A percentile compares a stretch with the other conserved stretches of the same genome.
Conservation (phyloP, 2,113 vertebrate genomes). For the Ovis canadensis region DNA sequence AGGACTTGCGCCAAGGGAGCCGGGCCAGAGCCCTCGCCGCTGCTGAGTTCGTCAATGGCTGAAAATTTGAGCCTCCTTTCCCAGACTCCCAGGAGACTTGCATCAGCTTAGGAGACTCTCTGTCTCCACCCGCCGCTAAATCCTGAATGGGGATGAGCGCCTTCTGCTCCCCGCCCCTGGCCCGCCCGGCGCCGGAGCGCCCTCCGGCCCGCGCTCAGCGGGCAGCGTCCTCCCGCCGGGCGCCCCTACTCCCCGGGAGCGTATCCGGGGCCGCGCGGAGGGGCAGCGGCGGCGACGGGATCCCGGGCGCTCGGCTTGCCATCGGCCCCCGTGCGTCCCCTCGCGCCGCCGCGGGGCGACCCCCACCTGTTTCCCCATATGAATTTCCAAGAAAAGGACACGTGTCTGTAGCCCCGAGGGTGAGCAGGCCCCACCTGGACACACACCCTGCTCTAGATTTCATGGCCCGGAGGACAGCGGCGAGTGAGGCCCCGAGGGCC, state of each 20-base stretch:
- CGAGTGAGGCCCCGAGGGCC: too few relatives aligned
- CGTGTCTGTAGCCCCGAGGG: not conserved
- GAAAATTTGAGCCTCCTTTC: not conserved
- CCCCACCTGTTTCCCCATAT: slow-evolving; percentile 24
- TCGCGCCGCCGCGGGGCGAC: not conserved
- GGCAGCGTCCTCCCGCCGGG: not conserved
- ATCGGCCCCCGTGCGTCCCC: fast-evolving
- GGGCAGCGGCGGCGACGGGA: fast-evolving
- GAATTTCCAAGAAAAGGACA: not conserved
- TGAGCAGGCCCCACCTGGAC: not conserved
- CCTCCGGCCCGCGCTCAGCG: not conserved
- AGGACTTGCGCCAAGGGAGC: not conserved
- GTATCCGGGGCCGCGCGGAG: not conserved
- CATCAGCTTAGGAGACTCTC: slow-evolving; percentile 7
- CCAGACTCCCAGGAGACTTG: slow-evolving; percentile 42
- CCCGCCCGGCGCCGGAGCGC: not conserved
- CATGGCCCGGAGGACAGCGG: fast-evolving
- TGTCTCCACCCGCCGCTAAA: slow-evolving; percentile 31
- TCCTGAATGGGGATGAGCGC: slow-evolving; percentile 16
- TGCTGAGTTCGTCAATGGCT: not conserved
- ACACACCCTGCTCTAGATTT: not conserved
- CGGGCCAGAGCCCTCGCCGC: not conserved
- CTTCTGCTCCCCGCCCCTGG: not conserved
- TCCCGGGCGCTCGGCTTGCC: fast-evolving
- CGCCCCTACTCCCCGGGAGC: not conserved